Evolutionary conservation across 2,113 vertebrate genomes (phyloP).

Genomic region (Zonotrichia leucophrys): DNA sequence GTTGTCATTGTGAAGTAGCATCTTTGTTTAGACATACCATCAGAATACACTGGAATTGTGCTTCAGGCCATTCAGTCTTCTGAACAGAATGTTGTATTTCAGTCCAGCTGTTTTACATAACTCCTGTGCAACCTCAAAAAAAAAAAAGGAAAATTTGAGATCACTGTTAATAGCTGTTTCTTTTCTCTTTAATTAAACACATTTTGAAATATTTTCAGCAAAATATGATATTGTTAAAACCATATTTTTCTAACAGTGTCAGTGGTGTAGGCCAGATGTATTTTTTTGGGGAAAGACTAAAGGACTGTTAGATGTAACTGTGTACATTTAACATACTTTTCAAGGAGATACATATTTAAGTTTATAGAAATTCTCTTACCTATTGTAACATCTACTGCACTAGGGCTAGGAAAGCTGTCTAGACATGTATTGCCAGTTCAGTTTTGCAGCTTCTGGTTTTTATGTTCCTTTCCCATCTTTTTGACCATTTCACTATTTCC

Average conservation of each 20-base stretch:
- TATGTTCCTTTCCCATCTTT: background rate
- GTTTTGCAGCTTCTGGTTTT: background rate
- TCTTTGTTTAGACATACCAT: slow-evolving; percentile 28
- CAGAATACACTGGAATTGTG: background rate
- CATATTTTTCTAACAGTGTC: background rate
- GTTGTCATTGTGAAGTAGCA: slow-evolving; percentile 6
- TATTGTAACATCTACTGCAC: background rate
- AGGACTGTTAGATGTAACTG: background rate
- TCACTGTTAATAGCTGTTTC: background rate
- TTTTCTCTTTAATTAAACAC: background rate
- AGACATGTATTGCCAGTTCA: background rate
- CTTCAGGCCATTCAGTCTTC: slow-evolving; percentile 24
- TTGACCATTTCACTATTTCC: background rate
- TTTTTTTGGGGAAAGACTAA: background rate
- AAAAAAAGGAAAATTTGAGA: background rate
- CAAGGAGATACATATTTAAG: background rate
- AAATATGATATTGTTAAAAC: background rate
- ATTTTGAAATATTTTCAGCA: background rate
- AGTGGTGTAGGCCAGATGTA: background rate
- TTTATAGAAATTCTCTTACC: background rate
- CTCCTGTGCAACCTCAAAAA: background rate
- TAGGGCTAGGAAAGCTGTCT: background rate
- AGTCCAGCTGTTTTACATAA: slow-evolving; percentile 44
- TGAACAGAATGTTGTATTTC: slow-evolving; percentile 31
- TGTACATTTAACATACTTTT: background rate